These are phyloP conservation scores for Ovis canadensis DNA, from an alignment of 2,113 vertebrate genomes.

Conservation along the genomic window DNA sequence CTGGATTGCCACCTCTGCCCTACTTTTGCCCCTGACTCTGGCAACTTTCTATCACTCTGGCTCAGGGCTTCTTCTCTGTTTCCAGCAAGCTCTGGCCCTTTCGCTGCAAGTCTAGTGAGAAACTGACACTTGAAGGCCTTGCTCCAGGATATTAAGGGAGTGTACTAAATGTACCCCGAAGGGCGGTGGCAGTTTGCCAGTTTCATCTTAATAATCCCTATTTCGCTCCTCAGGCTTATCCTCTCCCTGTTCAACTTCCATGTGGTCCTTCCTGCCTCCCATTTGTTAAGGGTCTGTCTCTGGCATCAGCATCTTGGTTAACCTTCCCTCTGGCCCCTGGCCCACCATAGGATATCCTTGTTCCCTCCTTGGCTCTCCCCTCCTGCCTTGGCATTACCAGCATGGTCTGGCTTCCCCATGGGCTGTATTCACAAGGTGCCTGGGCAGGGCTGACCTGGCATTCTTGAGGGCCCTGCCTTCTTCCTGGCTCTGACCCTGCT, in stretches of 20 bases:
- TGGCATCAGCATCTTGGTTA: neutral
- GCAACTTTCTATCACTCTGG: neutral
- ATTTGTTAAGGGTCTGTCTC: neutral
- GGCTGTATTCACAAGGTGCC: neutral
- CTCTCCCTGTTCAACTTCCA: neutral
- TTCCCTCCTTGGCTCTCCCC: neutral
- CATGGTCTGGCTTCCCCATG: neutral
- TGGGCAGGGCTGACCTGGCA: neutral
- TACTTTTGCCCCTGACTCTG: neutral
- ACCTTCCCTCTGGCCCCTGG: neutral
- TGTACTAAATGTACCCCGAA: neutral
- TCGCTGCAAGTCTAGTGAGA: neutral
- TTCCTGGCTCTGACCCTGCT: constrained; percentile 5
- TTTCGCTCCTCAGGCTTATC: neutral
- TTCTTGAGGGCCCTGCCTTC: neutral
- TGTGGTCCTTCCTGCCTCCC: neutral
- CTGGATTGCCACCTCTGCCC: neutral
- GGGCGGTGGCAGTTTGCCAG: constrained; percentile 35
- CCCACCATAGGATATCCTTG: neutral
- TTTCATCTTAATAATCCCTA: constrained; percentile 57
- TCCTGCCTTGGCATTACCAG: neutral
- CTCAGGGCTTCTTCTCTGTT: neutral
- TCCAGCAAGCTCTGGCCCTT: neutral
- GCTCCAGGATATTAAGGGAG: constrained; percentile 24
- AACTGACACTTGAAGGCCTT: constrained; percentile 28